Conservation (phyloP, 1,140 invertebrate genomes). For the Spodoptera frugiperda region DNA sequence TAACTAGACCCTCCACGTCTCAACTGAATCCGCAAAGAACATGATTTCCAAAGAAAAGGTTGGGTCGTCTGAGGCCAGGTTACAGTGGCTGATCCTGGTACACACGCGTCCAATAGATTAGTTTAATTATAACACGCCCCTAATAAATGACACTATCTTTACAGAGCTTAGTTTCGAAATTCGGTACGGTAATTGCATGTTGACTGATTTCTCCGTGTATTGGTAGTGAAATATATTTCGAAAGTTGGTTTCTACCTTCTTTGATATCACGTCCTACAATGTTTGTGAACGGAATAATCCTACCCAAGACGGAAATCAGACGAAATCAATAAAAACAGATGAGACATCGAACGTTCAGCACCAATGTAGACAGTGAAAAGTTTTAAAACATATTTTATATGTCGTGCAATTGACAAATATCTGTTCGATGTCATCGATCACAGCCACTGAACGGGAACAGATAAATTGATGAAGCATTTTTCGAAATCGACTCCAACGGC, state of each 20-base stretch:
- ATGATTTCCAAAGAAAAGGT: constrained; percentile 11
- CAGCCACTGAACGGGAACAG: constrained; percentile 54
- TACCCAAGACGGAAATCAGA: neutral
- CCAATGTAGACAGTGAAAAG: constrained; percentile 25
- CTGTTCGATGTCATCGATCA: constrained; percentile 58
- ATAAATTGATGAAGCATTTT: constrained; percentile 61
- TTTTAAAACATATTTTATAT: constrained; percentile 45
- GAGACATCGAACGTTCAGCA: neutral
- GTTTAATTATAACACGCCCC: constrained; percentile 62
- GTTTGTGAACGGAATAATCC: too few relatives aligned
- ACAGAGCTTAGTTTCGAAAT: constrained; percentile 43
- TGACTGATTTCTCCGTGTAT: neutral
- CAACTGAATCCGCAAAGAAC: constrained; percentile 35
- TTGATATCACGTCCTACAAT: too few relatives aligned
- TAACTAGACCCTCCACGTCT: constrained; percentile 54
- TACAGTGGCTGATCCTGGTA: constrained; percentile 55
- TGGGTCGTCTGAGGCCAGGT: constrained; percentile 31
- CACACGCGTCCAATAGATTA: constrained; percentile 62
- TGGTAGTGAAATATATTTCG: too few relatives aligned
- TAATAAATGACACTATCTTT: constrained; percentile 58
- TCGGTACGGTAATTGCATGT: constrained; percentile 29
- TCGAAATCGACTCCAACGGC: constrained; percentile 49
- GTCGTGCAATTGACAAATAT: constrained; percentile 60
- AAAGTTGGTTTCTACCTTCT: too few relatives aligned
- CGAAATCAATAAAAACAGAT: neutral